A percentile compares a stretch with the other conserved stretches of the same genome.
Conservation (phyloP, 92 coral and sea anemone genomes). For the Porites divaricata region DNA sequence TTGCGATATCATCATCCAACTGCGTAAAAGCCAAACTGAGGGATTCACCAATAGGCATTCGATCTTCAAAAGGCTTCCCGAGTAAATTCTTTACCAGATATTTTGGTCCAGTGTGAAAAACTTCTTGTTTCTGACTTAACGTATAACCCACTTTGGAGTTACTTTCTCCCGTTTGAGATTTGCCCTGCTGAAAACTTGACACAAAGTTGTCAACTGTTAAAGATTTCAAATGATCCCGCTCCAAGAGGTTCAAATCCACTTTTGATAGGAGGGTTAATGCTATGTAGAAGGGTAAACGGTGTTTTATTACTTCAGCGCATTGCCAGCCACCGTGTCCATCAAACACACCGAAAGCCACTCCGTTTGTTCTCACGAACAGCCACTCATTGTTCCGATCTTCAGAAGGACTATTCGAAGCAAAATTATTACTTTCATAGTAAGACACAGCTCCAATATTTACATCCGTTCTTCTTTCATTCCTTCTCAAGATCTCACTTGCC, state of each 20-base stretch:
- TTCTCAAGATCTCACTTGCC: conserved; percentile 80
- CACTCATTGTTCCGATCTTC: conserved; percentile 93
- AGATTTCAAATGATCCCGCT: conserved; percentile 52
- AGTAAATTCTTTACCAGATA: conserved; percentile 74
- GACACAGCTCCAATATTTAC: conserved; percentile 87
- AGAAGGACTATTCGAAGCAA: conserved; percentile 90
- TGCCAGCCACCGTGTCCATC: conserved; percentile 99
- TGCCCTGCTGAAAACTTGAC: conserved; percentile 33
- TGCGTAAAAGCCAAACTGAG: conserved; percentile 87
- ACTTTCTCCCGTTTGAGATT: conserved; percentile 1
- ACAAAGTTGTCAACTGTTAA: conserved; percentile 39
- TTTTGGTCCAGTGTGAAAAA: conserved; percentile 90
- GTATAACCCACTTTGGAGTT: conserved; percentile 65
- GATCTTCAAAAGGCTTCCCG: conserved; percentile 41
- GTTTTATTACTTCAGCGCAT: conserved; percentile 92
- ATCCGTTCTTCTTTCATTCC: conserved; percentile 79
- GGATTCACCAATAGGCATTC: conserved; percentile 66
- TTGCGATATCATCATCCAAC: conserved; percentile 90
- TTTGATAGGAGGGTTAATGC: conserved; percentile 81
- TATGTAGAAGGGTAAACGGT: conserved; percentile 85
- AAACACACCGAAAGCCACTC: conserved; percentile 87
- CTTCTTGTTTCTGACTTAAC: conserved; percentile 85
- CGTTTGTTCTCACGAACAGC: conserved; percentile 64
- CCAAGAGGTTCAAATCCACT: conserved; percentile 63
- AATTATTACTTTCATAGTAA: conserved; percentile 85